Percentiles rank a stretch among this genome's conserved stretches.
Evolutionary conservation across 2,888 invertebrate species (phyloP).

Genomic region (Leucophenga montana): DNA sequence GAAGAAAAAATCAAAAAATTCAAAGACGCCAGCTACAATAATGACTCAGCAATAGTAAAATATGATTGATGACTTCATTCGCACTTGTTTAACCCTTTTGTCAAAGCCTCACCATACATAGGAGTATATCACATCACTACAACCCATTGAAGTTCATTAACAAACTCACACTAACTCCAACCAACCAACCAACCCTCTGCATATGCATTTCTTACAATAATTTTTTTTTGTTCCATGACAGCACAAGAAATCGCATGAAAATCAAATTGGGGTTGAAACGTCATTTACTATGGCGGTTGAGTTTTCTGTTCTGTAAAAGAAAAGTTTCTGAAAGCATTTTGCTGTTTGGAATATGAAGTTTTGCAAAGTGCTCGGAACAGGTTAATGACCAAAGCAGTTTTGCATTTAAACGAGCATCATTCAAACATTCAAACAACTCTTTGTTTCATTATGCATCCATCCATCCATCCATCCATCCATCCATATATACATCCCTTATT

Average conservation of each 20-base stretch:
- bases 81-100: constrained; percentile 65
- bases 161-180: constrained; percentile 47
- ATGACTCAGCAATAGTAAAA: constrained; percentile 4
- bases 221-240: not conserved
- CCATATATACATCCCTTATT: not conserved
- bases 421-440: not conserved
- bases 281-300: constrained; percentile 24
- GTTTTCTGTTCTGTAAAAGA: no score
- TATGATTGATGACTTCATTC: constrained; percentile 36
- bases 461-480: not conserved
- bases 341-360: constrained; percentile 48
- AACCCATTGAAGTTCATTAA: constrained; percentile 56
- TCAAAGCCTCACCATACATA: constrained; percentile 31
- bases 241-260: constrained; percentile 53
- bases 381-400: constrained; percentile 65
- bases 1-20: not conserved
- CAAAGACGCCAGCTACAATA: not conserved
- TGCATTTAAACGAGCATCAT: constrained; percentile 57
- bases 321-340: constrained; percentile 57
- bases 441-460: not conserved
- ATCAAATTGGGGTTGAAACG: constrained; percentile 21
- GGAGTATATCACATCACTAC: not conserved
- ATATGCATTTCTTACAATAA: constrained; percentile 29
- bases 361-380: constrained; percentile 63
- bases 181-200: constrained; percentile 49